A percentile compares a stretch with the other conserved stretches of the same genome.
Conservation (phyloP, 2,888 invertebrate species). For the Autographa gamma region DNA sequence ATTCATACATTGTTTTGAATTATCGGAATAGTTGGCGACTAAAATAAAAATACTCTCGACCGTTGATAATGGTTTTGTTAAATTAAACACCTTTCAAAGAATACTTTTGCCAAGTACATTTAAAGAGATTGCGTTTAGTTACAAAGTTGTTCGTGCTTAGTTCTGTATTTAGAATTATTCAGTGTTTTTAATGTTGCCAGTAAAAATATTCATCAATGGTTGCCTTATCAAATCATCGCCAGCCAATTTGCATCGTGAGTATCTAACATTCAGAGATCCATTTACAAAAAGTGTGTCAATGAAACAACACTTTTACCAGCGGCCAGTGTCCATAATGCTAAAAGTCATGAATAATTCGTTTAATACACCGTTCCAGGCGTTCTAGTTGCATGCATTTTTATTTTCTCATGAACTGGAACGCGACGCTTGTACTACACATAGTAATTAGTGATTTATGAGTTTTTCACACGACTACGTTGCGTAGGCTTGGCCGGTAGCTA, state of each 20-base stretch:
- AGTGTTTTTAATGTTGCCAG: constrained; percentile 1
- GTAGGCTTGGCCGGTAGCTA: constrained; percentile 23
- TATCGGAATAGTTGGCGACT: constrained; percentile 54
- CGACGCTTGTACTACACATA: constrained; percentile 53
- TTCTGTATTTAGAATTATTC: not conserved
- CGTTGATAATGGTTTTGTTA: constrained; percentile 19
- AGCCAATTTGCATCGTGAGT: constrained; percentile 39
- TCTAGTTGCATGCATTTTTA: constrained; percentile 61
- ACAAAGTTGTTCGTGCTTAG: not conserved
- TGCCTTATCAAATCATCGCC: constrained; percentile 26
- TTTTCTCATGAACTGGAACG: constrained; percentile 62
- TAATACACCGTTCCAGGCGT: constrained; percentile 54
- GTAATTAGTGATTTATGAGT: constrained; percentile 56
- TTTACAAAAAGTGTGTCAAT: constrained; percentile 54
- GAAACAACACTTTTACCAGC: constrained; percentile 54
- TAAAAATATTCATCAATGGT: constrained; percentile 11
- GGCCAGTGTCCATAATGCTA: constrained; percentile 49
- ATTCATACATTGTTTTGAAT: constrained; percentile 60
- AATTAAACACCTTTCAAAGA: constrained; percentile 17
- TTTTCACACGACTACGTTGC: constrained; percentile 47
- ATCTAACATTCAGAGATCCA: constrained; percentile 44
- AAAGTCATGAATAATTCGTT: constrained; percentile 65
- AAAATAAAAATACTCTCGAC: constrained; percentile 42
- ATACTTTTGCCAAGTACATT: not conserved
- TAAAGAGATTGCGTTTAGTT: not conserved